A percentile compares a stretch with the other conserved stretches of the same genome.
These are phyloP conservation scores for Drosophila greeni DNA, from an alignment of 2,888 invertebrate genomes.

Conservation along the genomic window DNA sequence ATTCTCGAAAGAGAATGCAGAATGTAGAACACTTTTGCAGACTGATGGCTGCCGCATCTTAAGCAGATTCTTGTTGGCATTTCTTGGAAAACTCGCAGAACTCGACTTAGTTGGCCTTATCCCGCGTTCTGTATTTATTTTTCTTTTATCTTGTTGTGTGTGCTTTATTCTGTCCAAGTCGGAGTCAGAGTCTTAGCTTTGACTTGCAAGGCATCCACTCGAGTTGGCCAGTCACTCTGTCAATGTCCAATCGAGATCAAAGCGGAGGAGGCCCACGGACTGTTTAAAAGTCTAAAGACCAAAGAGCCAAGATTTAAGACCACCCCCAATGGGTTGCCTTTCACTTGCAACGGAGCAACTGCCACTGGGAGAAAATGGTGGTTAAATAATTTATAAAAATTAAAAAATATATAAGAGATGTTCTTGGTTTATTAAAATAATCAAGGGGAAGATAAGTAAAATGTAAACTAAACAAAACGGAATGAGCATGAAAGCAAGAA, in stretches of 20 bases:
- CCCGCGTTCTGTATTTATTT: neutral
- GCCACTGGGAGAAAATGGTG: neutral
- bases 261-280: conserved; percentile 9
- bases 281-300: conserved; percentile 12
- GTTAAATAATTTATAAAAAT: neutral
- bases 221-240: conserved; percentile 20
- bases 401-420: accelerated
- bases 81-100: conserved; percentile 5
- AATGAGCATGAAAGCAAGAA: too few species aligned
- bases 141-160: neutral
- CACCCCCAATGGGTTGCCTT: conserved; percentile 26
- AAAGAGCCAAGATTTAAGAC: conserved; percentile 11
- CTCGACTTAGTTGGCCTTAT: neutral
- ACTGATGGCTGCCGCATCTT: conserved; percentile 6
- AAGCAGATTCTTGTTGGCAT: conserved; percentile 10
- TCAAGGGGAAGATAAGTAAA: too few species aligned
- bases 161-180: conserved; percentile 1
- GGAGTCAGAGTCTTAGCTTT: neutral
- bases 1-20: neutral
- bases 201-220: conserved; percentile 7
- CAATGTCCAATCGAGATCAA: conserved; percentile 32
- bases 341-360: conserved; percentile 10
- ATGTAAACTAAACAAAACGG: too few species aligned
- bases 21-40: conserved; percentile 12
- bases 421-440: neutral